These are phyloP conservation scores for Mythimna impura DNA, from an alignment of 2,888 invertebrate genomes.

Conservation along the genomic window DNA sequence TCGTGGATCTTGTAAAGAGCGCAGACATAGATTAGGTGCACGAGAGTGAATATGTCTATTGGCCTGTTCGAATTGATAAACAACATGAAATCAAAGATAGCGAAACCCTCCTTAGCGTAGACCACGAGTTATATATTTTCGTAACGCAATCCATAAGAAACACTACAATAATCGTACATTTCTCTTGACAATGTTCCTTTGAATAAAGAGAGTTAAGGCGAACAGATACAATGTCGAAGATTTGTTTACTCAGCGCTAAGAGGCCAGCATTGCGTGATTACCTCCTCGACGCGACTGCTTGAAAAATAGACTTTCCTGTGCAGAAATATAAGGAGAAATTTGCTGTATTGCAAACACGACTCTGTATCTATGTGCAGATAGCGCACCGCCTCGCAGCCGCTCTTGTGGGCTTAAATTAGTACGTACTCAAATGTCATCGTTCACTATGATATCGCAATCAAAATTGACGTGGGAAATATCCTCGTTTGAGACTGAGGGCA, in stretches of 20 bases:
- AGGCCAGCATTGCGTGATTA: conserved; percentile 84
- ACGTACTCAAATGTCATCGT: conserved; percentile 87
- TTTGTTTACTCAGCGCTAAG: conserved; percentile 87
- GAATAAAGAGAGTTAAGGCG: conserved; percentile 88
- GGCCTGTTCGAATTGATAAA: conserved; percentile 86
- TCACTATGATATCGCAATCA: conserved; percentile 89
- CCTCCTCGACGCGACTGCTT: conserved; percentile 69
- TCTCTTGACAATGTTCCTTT: conserved; percentile 89
- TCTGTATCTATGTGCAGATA: conserved; percentile 80
- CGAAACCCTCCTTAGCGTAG: conserved; percentile 81
- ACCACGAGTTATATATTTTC: conserved; percentile 86
- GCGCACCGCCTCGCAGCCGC: conserved; percentile 74
- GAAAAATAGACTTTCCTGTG: conserved; percentile 80
- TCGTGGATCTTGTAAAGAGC: conserved; percentile 78
- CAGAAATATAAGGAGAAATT: conserved; percentile 77
- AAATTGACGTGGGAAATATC: conserved; percentile 89
- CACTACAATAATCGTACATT: conserved; percentile 89
- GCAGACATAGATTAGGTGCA: conserved; percentile 78
- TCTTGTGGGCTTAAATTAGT: conserved; percentile 84
- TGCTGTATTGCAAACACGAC: conserved; percentile 65
- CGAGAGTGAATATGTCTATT: conserved; percentile 84
- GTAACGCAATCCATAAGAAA: conserved; percentile 89
- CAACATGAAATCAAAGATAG: conserved; percentile 86
- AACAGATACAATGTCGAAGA: conserved; percentile 89
- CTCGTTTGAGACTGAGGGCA: conserved; percentile 85